Conservation (phyloP, 1,140 invertebrate genomes). For the Amphibalanus amphitrite region DNA sequence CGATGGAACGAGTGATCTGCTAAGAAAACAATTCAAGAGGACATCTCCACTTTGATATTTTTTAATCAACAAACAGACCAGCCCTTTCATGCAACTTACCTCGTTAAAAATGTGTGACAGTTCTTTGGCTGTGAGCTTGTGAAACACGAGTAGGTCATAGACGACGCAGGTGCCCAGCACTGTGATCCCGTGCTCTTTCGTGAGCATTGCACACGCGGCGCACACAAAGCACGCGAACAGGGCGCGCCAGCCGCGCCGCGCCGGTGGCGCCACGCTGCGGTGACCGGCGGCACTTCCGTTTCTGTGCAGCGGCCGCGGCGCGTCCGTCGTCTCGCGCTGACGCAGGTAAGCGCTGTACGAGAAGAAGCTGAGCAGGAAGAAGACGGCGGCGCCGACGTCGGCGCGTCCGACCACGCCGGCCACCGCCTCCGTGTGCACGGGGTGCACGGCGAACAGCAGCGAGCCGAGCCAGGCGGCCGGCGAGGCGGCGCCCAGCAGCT, state of each 20-base stretch:
- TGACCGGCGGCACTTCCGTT: background rate
- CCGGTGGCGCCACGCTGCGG: background rate
- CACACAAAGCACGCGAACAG: constrained; percentile 27
- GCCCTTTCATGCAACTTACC: constrained; percentile 11
- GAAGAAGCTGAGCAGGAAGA: constrained; percentile 56
- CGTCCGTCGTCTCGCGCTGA: background rate
- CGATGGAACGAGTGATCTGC: no score
- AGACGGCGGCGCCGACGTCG: constrained; percentile 63
- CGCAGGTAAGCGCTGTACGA: constrained; percentile 22
- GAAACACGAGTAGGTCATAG: constrained; percentile 42
- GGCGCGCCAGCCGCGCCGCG: background rate
- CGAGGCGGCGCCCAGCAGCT: constrained; percentile 47
- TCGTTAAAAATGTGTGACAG: constrained; percentile 14
- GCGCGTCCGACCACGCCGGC: constrained; percentile 90
- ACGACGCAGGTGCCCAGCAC: constrained; percentile 54
- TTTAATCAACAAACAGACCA: no score
- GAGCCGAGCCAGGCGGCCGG: constrained; percentile 50
- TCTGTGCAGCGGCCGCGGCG: background rate
- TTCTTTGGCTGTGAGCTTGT: constrained; percentile 14
- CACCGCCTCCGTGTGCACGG: constrained; percentile 67
- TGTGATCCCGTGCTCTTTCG: constrained; percentile 86
- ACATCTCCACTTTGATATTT: no score
- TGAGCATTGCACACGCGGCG: constrained; percentile 53
- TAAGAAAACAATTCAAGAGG: no score
- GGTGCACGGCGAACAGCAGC: constrained; percentile 76